Conservation (phyloP, 1,140 invertebrate genomes). For the Ostrea edulis region DNA sequence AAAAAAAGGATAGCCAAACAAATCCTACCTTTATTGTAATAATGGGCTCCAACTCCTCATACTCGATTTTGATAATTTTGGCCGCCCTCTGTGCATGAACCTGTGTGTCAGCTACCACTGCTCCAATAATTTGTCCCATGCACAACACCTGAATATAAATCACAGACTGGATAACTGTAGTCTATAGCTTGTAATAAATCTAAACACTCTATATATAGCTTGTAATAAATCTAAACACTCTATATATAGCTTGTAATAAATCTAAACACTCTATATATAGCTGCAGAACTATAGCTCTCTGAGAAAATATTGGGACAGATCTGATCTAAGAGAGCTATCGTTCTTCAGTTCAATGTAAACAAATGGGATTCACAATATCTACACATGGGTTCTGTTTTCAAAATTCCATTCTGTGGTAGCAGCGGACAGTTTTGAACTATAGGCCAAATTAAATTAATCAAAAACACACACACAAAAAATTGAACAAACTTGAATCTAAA, state of each 20-base stretch:
- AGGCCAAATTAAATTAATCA: too few relatives aligned
- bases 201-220: background rate
- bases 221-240: too few relatives aligned
- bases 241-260: too few relatives aligned
- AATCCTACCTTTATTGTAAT: conserved; percentile 86
- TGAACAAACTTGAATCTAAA: too few relatives aligned
- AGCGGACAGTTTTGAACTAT: too few relatives aligned
- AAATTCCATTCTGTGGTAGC: too few relatives aligned
- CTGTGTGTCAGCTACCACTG: conserved; percentile 71
- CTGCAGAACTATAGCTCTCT: too few relatives aligned
- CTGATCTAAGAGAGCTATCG: too few relatives aligned
- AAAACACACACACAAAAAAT: too few relatives aligned
- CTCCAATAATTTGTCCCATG: conserved; percentile 75
- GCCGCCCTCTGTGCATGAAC: conserved; percentile 73
- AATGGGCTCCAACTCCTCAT: conserved; percentile 84
- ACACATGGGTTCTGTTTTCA: background rate
- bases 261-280: too few relatives aligned
- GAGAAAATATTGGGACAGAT: too few relatives aligned
- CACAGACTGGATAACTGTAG: background rate
- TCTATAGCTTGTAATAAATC: background rate
- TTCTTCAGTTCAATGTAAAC: background rate
- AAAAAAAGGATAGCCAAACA: too few relatives aligned
- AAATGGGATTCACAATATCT: background rate
- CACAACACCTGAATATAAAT: conserved; percentile 81
- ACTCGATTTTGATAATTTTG: conserved; percentile 68